phyloP scores from a whole-genome alignment of 2,888 invertebrate genomes.

The Apantesis nais region DNA sequence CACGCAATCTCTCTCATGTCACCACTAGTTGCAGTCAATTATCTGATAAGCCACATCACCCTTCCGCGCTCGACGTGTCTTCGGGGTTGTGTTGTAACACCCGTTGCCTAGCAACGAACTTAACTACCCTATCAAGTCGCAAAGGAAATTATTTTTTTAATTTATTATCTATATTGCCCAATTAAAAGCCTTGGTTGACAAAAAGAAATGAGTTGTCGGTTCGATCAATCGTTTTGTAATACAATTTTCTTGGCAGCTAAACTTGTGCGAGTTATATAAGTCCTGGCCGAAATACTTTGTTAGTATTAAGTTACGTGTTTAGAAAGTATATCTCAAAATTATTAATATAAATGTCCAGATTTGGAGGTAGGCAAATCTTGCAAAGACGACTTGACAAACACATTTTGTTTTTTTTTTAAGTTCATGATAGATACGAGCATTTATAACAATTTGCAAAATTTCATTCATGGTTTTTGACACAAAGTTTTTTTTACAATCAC shows the following conservation, averaged over 20 bases:
- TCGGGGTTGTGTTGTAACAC: slow-evolving; percentile 49
- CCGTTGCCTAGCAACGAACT: slow-evolving; percentile 59
- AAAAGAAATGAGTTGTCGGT: slow-evolving; percentile 67
- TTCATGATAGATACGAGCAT: too few relatives aligned
- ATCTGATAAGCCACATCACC: slow-evolving; percentile 74
- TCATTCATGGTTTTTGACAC: too few relatives aligned
- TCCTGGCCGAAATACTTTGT: slow-evolving; percentile 27
- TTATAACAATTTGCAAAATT: too few relatives aligned
- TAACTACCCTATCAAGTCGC: slow-evolving; percentile 55
- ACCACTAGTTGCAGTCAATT: slow-evolving; percentile 72
- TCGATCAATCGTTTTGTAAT: slow-evolving; percentile 62
- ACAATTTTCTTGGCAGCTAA: slow-evolving; percentile 64
- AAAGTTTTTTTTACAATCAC: background rate
- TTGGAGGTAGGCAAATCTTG: too few relatives aligned
- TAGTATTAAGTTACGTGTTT: too few relatives aligned
- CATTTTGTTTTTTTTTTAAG: too few relatives aligned
- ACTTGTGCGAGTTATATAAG: slow-evolving; percentile 53
- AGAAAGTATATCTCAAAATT: too few relatives aligned
- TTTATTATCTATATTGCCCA: slow-evolving; percentile 54
- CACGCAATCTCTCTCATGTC: slow-evolving; percentile 57
- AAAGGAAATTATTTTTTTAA: slow-evolving; percentile 65
- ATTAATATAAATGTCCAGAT: too few relatives aligned
- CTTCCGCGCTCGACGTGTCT: slow-evolving; percentile 46
- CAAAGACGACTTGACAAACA: too few relatives aligned
- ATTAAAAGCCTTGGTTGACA: slow-evolving; percentile 61